These are phyloP conservation scores for Nymphicus hollandicus DNA, from an alignment of 2,113 vertebrate genomes.

Conservation along the genomic window DNA sequence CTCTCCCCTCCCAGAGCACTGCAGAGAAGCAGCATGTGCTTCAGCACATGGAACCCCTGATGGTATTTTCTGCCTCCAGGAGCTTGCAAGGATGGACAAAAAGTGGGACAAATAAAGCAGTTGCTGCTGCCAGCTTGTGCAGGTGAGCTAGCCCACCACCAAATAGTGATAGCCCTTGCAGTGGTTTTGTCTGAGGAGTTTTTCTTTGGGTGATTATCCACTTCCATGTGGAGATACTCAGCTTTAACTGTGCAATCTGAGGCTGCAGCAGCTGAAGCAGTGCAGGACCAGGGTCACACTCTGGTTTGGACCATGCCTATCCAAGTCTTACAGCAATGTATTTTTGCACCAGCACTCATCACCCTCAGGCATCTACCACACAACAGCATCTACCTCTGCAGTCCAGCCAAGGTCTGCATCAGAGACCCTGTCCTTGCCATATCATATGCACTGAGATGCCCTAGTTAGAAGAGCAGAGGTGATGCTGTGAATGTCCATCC, in stretches of 20 bases:
- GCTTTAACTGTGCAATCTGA: neutral
- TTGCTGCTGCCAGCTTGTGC: neutral
- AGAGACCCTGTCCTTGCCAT: neutral
- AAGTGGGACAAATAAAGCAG: neutral
- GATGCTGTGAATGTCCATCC: neutral
- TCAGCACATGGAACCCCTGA: neutral
- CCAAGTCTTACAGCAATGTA: neutral
- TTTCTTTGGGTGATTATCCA: neutral
- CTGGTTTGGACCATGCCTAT: neutral
- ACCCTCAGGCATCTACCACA: neutral
- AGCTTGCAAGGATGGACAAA: neutral
- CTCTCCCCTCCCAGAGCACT: neutral
- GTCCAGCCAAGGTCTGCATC: neutral
- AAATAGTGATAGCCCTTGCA: neutral
- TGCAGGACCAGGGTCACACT: neutral
- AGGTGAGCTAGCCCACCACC: neutral
- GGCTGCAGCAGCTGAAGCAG: neutral
- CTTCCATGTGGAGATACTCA: neutral
- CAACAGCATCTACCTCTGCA: neutral
- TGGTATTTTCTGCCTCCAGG: neutral
- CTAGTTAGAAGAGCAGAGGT: neutral
- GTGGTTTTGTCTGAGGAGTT: neutral
- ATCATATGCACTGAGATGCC: rapidly evolving
- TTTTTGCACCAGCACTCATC: neutral
- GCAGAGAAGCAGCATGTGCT: rapidly evolving